A percentile compares a stretch with the other conserved stretches of the same genome.
phyloP scores from a whole-genome alignment of 2,888 invertebrate species.

The Imbricaverruca yamaguchii region DNA sequence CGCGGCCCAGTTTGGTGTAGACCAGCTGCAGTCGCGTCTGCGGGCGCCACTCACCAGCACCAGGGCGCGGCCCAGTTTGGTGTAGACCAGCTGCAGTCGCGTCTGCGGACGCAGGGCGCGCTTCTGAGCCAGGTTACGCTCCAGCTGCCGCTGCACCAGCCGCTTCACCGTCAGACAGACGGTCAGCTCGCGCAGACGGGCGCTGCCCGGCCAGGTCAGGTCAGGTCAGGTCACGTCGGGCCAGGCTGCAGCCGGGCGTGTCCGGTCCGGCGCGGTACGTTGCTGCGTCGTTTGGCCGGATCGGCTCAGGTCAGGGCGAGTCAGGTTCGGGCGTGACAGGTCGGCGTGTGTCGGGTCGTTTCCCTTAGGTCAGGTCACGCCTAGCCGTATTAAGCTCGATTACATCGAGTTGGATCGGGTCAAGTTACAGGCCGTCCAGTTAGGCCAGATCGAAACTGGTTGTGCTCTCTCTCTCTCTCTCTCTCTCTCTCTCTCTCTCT shows the following conservation, averaged over 20 bases:
- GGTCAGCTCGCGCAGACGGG: slow-evolving; percentile 53
- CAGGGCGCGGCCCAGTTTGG: too few relatives aligned
- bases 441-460: too few relatives aligned
- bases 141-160: slow-evolving; percentile 55
- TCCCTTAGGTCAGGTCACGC: background rate
- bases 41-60: too few relatives aligned
- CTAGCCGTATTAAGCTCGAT: background rate
- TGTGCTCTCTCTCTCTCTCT: too few relatives aligned
- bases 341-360: too few relatives aligned
- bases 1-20: background rate
- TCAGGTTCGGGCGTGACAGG: background rate
- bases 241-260: background rate
- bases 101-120: background rate
- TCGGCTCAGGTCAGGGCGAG: background rate
- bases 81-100: background rate
- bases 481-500: too few relatives aligned
- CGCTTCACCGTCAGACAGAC: slow-evolving; percentile 61
- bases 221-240: background rate
- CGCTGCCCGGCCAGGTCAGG: background rate
- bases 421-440: too few relatives aligned
- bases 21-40: background rate
- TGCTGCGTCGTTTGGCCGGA: background rate
- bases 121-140: slow-evolving; percentile 34
- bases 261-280: background rate
- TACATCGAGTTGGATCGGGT: background rate